Evolutionary conservation across 2,797 vertebrate genomes (phyloP).

Genomic region (Gymnocypris eckloni): DNA sequence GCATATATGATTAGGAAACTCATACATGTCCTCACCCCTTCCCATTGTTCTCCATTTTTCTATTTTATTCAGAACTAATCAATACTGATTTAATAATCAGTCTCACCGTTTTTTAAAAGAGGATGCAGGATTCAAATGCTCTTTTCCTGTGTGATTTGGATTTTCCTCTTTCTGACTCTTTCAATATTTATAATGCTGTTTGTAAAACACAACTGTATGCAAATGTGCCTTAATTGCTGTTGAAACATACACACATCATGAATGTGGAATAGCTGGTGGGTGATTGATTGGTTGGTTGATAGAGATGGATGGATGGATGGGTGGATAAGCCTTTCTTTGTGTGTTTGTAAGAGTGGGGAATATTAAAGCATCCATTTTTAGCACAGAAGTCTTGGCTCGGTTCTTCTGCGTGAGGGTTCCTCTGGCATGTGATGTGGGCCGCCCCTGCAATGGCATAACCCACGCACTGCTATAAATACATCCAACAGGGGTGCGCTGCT

Average conservation of each 20-base stretch:
- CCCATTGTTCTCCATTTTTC: background rate
- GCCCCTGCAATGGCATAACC: constrained; percentile 49
- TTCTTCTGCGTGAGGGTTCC: constrained; percentile 49
- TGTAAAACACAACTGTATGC: background rate
- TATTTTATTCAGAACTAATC: background rate
- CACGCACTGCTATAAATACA: constrained; percentile 60
- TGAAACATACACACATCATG: constrained; percentile 1
- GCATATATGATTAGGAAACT: background rate
- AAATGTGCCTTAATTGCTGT: background rate
- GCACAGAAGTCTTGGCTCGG: constrained; percentile 43
- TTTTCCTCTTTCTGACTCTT: background rate
- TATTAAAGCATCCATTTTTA: constrained; percentile 43
- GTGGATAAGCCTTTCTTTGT: background rate
- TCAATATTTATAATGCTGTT: background rate
- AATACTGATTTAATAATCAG: background rate
- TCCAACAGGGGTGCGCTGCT: constrained; percentile 18
- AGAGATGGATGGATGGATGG: background rate
- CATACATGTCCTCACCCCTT: background rate
- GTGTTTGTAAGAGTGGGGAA: constrained; percentile 24
- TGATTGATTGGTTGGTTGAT: background rate
- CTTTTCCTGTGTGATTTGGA: background rate
- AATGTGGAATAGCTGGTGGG: constrained; percentile 13
- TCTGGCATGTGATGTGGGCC: constrained; percentile 48
- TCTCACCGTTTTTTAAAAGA: background rate
- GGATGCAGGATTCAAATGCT: background rate